Conservation (phyloP, 2,797 vertebrate genomes). For the Remorina albescens region DNA sequence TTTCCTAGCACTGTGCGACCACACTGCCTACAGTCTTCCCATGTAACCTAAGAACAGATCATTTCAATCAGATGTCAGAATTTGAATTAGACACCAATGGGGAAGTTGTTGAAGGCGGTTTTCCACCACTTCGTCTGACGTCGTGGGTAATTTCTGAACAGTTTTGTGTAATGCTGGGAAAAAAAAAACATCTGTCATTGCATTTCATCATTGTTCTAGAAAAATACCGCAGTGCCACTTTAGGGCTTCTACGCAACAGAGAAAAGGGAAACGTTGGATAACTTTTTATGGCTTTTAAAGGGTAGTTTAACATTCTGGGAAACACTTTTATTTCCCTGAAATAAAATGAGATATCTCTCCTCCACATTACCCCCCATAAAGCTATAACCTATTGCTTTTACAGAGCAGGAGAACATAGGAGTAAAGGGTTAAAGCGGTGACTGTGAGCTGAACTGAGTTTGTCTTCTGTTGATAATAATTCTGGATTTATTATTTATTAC, state of each 20-base stretch:
- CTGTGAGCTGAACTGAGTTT: background rate
- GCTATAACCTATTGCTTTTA: background rate
- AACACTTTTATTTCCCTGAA: background rate
- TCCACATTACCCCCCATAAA: background rate
- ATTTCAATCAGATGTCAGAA: constrained; percentile 23
- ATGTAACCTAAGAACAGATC: background rate
- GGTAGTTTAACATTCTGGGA: background rate
- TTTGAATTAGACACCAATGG: constrained; percentile 2
- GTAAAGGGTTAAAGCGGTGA: background rate
- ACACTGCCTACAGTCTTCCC: background rate
- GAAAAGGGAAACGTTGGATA: constrained; percentile 1
- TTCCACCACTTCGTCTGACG: background rate
- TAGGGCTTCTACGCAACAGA: background rate
- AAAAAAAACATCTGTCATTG: background rate
- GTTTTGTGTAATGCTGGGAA: background rate
- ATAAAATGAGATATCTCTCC: background rate
- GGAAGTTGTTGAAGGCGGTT: constrained; percentile 3
- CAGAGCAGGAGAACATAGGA: background rate
- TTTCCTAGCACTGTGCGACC: background rate
- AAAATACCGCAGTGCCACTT: background rate
- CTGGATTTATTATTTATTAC: background rate
- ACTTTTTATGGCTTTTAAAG: background rate
- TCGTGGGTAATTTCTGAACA: background rate
- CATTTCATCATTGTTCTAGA: background rate
- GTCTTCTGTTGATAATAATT: background rate